Base-by-base conservation (phyloP, 2,113 vertebrate genomes). In the Seriola quinqueradiata region DNA sequence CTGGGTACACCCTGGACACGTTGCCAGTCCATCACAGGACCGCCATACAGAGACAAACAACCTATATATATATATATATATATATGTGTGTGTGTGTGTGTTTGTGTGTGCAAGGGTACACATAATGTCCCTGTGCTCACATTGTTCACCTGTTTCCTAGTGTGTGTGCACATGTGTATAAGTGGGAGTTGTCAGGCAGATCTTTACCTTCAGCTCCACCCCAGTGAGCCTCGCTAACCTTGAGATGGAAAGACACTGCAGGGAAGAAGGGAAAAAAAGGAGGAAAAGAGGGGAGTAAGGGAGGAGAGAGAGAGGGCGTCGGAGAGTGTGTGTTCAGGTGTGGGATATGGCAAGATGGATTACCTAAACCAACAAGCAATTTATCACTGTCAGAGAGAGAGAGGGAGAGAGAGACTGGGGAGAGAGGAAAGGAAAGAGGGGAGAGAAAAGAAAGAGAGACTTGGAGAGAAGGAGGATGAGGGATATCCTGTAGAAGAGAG, bases 291-390 rank as follows among this genome's bases (percentile, higher is more conserved):
- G 76, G 79, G 42, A 73, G 68, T 13, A 81, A 21, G 52, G 70
- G 23, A 59, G 28, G 28, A 57, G 74, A 83, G 73, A 32, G 55
- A 79, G 84, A 80, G 83, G 72, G 70, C 34, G 61, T 60, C 2
- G 44, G 59, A 85, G 79, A 89, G 60, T 85, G 77, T 86, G 87
- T 89, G 81, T 92, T 92, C 88, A 87, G 87, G 86, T 90, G 90
- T 89, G 86, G 89, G 87, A 91, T 91, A 84, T 32, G 64, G 87
- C 81, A 93, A 95, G 93, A 95, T 93, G 89, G 90, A 95, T 95
- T 92, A 87, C 92, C 86, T 77, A 78, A 77, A 40, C 60, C 81
- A 84, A 81, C 19, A 38, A 77, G 90, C 90, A 94, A 95, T 95
- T 93, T 83, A 92, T 95, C 93, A 95, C 86, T 92, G 93, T 95